A percentile compares a stretch with the other conserved stretches of the same genome.
phyloP scores from a whole-genome alignment of 1,140 invertebrate genomes.

The Sinonovacula constricta region DNA sequence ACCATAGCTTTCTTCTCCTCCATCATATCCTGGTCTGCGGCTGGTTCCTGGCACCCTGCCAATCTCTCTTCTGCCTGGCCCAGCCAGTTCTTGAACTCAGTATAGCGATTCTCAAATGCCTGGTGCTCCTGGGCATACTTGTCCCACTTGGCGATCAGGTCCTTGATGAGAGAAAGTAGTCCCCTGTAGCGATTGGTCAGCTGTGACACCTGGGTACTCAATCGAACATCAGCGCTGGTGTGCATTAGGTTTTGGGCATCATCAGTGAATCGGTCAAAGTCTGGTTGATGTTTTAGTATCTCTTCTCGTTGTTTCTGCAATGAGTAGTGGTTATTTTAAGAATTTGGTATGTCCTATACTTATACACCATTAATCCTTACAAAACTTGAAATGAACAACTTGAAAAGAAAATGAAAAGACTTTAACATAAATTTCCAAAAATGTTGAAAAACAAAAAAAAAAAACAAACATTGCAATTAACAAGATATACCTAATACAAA shows the following conservation, averaged over 20 bases:
- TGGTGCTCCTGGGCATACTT: constrained; percentile 91
- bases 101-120: constrained; percentile 87
- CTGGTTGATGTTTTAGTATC: constrained; percentile 76
- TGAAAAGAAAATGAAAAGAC: no score
- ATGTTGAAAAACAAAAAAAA: no score
- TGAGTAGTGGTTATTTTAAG: constrained; percentile 16
- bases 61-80: constrained; percentile 87
- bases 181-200: constrained; percentile 91
- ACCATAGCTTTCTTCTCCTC: constrained; percentile 72
- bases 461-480: no score
- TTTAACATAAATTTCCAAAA: no score
- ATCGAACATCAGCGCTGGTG: constrained; percentile 89
- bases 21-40: constrained; percentile 71
- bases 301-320: constrained; percentile 73
- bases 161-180: constrained; percentile 82
- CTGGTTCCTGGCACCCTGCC: constrained; percentile 73
- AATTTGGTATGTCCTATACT: no score
- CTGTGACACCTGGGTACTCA: constrained; percentile 93
- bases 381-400: no score
- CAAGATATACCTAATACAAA: no score
- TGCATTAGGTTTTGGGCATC: constrained; percentile 92
- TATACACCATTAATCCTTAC: no score
- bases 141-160: constrained; percentile 92
- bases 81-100: constrained; percentile 88
- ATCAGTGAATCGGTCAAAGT: constrained; percentile 93